phyloP scores from a whole-genome alignment of 1,140 invertebrate species.

The Coboldia fuscipes region DNA sequence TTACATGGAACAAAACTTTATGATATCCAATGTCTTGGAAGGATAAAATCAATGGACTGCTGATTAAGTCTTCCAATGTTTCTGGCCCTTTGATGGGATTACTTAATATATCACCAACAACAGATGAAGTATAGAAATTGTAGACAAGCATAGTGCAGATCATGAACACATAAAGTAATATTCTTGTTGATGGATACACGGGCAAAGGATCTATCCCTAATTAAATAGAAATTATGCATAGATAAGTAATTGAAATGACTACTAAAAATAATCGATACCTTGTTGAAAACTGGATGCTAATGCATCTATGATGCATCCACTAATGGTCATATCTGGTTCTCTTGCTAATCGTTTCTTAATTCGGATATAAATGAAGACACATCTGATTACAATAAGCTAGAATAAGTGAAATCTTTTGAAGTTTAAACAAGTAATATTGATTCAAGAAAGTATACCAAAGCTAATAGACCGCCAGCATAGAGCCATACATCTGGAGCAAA shows the following conservation, averaged over 20 bases:
- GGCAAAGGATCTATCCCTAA: constrained; percentile 9
- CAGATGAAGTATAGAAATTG: constrained; percentile 18
- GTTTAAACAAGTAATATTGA: neutral
- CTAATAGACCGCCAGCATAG: constrained; percentile 7
- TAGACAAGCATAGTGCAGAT: constrained; percentile 17
- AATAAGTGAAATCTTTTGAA: neutral
- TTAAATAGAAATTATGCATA: neutral
- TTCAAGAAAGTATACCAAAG: constrained; percentile 9
- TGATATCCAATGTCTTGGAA: constrained; percentile 20
- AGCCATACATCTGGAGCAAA: constrained; percentile 13
- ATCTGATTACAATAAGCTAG: neutral
- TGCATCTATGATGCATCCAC: constrained; percentile 3
- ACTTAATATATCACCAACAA: constrained; percentile 16
- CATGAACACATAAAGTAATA: constrained; percentile 12
- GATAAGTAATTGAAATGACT: neutral
- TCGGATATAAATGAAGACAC: neutral
- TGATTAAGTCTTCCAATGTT: constrained; percentile 11
- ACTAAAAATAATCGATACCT: constrained; percentile 6
- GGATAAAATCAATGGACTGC: constrained; percentile 12
- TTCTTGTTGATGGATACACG: constrained; percentile 9
- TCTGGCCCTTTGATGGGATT: constrained; percentile 12
- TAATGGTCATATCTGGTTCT: neutral
- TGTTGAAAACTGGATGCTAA: constrained; percentile 16
- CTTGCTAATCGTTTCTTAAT: neutral
- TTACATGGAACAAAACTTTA: constrained; percentile 16